Conservation (phyloP, 1,140 invertebrate species). For the Drosophila sulfurigaster region DNA sequence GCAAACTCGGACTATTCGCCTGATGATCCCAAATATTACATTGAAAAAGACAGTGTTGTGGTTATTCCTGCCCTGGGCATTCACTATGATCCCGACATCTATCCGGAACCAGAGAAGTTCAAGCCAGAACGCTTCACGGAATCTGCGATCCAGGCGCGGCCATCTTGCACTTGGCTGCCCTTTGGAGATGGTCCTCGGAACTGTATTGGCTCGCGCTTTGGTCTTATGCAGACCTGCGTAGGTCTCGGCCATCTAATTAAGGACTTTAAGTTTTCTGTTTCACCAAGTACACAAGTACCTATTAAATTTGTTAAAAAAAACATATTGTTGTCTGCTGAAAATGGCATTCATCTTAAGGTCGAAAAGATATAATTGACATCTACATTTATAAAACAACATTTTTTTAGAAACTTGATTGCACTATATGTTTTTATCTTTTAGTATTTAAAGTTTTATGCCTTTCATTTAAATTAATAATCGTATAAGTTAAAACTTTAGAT, state of each 20-base stretch:
- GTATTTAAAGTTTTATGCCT: too few relatives aligned
- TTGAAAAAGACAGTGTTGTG: constrained; percentile 87
- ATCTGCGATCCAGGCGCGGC: constrained; percentile 65
- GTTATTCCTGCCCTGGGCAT: constrained; percentile 87
- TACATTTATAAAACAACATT: not conserved
- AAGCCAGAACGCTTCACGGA: constrained; percentile 87
- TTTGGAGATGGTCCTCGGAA: constrained; percentile 82
- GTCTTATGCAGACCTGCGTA: constrained; percentile 87
- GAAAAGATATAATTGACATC: constrained; percentile 37
- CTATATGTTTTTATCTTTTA: too few relatives aligned
- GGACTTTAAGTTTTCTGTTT: constrained; percentile 61
- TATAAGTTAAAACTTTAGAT: too few relatives aligned
- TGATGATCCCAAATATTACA: constrained; percentile 86
- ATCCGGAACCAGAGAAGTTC: constrained; percentile 85
- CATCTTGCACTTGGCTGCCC: constrained; percentile 65
- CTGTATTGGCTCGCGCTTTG: constrained; percentile 87
- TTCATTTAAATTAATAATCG: too few relatives aligned
- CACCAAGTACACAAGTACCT: constrained; percentile 50
- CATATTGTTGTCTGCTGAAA: constrained; percentile 51
- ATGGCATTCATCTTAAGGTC: constrained; percentile 61
- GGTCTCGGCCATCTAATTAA: constrained; percentile 85
- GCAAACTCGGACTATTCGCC: constrained; percentile 87
- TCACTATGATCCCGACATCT: constrained; percentile 86
- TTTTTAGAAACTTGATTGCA: too few relatives aligned
- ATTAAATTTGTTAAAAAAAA: constrained; percentile 40